Percentiles rank a stretch among this genome's conserved stretches.
Evolutionary conservation across 1,140 invertebrate species (phyloP).

Genomic region (Drosophila neocordata): DNA sequence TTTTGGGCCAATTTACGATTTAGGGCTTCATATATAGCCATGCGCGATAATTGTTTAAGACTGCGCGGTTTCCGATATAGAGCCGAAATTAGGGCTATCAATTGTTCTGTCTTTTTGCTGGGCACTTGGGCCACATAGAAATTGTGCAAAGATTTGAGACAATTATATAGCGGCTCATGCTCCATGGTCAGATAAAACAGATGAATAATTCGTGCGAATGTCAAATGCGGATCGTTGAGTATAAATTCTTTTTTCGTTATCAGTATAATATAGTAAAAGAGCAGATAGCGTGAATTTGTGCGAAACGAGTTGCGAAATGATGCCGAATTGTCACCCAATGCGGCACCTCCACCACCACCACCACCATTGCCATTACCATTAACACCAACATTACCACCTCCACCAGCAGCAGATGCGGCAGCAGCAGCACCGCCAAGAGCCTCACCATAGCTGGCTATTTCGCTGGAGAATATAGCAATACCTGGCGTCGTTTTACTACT

Average conservation of each 20-base stretch:
- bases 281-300: conserved; percentile 86
- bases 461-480: conserved; percentile 80
- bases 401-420: conserved; percentile 9
- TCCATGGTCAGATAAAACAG: conserved; percentile 88
- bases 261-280: conserved; percentile 88
- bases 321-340: conserved; percentile 40
- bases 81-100: conserved; percentile 86
- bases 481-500: conserved; percentile 82
- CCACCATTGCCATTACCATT: background rate
- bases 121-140: conserved; percentile 88
- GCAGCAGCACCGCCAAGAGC: conserved; percentile 44
- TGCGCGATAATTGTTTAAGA: conserved; percentile 87
- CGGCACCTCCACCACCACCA: background rate
- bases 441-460: conserved; percentile 74
- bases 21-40: conserved; percentile 87
- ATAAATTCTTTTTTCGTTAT: conserved; percentile 88
- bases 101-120: conserved; percentile 85
- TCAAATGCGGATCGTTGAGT: conserved; percentile 86
- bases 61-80: conserved; percentile 86
- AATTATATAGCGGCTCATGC: conserved; percentile 86
- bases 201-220: conserved; percentile 86
- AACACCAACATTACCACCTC: conserved; percentile 8
- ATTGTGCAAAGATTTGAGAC: conserved; percentile 86
- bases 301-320: conserved; percentile 85
- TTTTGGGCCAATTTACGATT: conserved; percentile 86